Percentiles rank a stretch among this genome's conserved stretches.
Evolutionary conservation across 2,888 invertebrate species (phyloP).

Genomic region (Leptopilina syphax): DNA sequence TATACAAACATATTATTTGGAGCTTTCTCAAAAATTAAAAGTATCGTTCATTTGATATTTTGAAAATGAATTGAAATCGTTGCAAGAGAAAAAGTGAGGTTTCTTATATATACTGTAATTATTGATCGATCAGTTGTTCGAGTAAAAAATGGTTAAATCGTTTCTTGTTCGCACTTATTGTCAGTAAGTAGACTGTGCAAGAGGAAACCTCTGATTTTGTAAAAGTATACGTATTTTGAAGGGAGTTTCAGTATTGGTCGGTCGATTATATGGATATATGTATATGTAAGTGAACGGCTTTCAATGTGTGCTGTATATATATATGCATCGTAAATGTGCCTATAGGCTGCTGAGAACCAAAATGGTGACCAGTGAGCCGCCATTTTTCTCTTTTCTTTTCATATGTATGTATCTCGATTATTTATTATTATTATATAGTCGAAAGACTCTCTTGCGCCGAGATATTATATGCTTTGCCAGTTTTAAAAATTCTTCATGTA

Average conservation of each 20-base stretch:
- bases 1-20: constrained; percentile 2
- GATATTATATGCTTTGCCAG: constrained; percentile 42
- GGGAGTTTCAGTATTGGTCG: constrained; percentile 15
- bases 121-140: constrained; percentile 28
- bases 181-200: constrained; percentile 16
- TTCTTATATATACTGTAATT: neutral
- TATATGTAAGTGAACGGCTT: constrained; percentile 10
- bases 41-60: constrained; percentile 7
- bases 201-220: constrained; percentile 33
- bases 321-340: neutral
- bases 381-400: constrained; percentile 19
- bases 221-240: constrained; percentile 6
- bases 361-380: constrained; percentile 34
- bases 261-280: neutral
- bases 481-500: constrained; percentile 44
- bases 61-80: constrained; percentile 23
- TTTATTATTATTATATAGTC: constrained; percentile 23
- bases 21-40: constrained; percentile 3
- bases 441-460: constrained; percentile 10
- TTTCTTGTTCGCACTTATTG: constrained; percentile 27
- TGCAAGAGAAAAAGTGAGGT: constrained; percentile 12
- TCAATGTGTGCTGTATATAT: neutral
- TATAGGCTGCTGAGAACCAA: constrained; percentile 36
- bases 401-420: constrained; percentile 5
- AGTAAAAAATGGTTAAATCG: constrained; percentile 23